Evolutionary conservation across 1,140 invertebrate genomes (phyloP).

Genomic region (Lamellibrachia luymesi): DNA sequence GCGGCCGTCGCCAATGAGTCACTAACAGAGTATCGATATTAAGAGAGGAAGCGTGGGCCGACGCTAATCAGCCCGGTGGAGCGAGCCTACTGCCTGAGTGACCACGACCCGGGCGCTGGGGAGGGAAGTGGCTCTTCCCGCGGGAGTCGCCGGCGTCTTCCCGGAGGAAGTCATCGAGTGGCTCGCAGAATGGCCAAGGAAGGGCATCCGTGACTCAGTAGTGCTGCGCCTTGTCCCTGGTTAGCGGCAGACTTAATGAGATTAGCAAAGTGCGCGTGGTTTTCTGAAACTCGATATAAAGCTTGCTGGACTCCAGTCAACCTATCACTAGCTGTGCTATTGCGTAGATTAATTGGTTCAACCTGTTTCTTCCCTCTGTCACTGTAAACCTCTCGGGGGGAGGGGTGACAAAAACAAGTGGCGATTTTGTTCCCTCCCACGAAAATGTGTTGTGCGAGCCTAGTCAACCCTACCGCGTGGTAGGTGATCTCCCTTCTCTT

Average conservation of each 20-base stretch:
- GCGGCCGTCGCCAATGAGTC: neutral
- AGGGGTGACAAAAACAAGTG: too few relatives aligned
- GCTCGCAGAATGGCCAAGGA: neutral
- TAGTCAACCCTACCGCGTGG: too few relatives aligned
- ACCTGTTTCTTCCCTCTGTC: too few relatives aligned
- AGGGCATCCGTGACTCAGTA: neutral
- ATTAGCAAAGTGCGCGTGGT: neutral
- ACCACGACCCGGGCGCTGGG: neutral
- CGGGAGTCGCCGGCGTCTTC: neutral
- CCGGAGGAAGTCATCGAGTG: neutral
- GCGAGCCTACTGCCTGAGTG: neutral
- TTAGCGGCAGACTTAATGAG: too few relatives aligned
- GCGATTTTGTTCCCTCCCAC: too few relatives aligned
- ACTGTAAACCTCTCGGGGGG: too few relatives aligned
- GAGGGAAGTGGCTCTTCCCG: neutral
- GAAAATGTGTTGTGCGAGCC: too few relatives aligned
- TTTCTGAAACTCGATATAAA: neutral
- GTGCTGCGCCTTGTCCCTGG: neutral
- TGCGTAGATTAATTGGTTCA: too few relatives aligned
- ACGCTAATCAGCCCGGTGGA: neutral
- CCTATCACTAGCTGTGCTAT: too few relatives aligned
- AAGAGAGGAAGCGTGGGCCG: neutral
- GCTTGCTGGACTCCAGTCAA: too few relatives aligned
- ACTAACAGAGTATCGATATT: constrained; percentile 1
- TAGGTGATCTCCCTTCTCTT: too few relatives aligned